Base-by-base conservation (phyloP, 1,140 invertebrate genomes). In the Leptoteleia sp. region DNA sequence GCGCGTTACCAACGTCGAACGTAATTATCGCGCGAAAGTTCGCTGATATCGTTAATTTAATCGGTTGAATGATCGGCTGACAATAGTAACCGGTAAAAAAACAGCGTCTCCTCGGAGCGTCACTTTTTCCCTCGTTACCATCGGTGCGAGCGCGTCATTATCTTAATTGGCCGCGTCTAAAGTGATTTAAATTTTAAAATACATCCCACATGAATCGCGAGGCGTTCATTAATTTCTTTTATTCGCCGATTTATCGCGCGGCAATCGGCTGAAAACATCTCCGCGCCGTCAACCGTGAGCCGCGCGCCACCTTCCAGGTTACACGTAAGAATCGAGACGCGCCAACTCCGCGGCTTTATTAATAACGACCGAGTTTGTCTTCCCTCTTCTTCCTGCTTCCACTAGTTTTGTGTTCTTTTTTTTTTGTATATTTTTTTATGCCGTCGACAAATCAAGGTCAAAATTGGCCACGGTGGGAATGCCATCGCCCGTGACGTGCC, bases 381-480 rank as follows among this genome's bases (percentile, higher is more conserved):
- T n/a, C n/a, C n/a, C n/a, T n/a, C n/a, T n/a, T n/a, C n/a, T n/a
- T n/a, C n/a, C n/a, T n/a, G n/a, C n/a, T n/a, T n/a, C n/a, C n/a
- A n/a, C n/a, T n/a, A n/a, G n/a, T n/a, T n/a, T n/a, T n/a, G n/a
- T n/a, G n/a, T n/a, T n/a, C n/a, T n/a, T n/a, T n/a, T n/a, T n/a
- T n/a, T n/a, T n/a, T n/a, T n/a, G n/a, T n/a, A n/a, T n/a, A n/a
- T 47, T 33, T 13, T 17, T 22, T 67, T 47, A 35, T 55, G 25
- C 38, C 57, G 42, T 15, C 73, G 50, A 70, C 73, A 35, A 22
- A 77, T 77, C 73, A 77, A 70, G 73, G 65, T 59, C 35, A 6
- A 55, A 80, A 73, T 82, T 73, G 50, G 75, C 40, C 68, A 54
- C 59, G 73, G 76, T 77, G 78, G 67, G 76, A 79, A 81, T 62